These are phyloP conservation scores for Meiosimyza platycephala DNA, from an alignment of 2,888 invertebrate species.

Conservation along the genomic window DNA sequence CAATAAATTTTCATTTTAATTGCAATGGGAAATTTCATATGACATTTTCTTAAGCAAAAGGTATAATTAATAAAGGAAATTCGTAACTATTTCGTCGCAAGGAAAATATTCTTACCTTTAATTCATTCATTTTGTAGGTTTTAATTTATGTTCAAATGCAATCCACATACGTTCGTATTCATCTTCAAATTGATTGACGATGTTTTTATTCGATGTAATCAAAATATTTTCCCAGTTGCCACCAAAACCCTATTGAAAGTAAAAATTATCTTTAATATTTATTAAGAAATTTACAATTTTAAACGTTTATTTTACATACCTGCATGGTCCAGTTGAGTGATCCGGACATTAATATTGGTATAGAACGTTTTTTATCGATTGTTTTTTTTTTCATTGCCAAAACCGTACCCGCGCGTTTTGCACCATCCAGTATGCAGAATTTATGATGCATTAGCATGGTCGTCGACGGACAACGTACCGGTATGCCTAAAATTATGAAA, in stretches of 20 bases:
- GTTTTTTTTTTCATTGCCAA: constrained; percentile 37
- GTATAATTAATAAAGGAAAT: too few relatives aligned
- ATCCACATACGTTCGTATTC: constrained; percentile 64
- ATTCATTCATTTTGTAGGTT: background rate
- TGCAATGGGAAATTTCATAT: constrained; percentile 20
- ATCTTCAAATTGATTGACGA: constrained; percentile 49
- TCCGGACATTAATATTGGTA: constrained; percentile 52
- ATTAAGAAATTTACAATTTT: background rate
- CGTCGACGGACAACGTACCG: constrained; percentile 55
- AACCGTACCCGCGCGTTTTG: constrained; percentile 46
- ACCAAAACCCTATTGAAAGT: constrained; percentile 53
- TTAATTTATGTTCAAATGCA: constrained; percentile 45
- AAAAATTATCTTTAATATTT: background rate
- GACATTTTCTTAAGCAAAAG: background rate
- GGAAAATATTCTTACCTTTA: background rate
- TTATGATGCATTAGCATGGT: constrained; percentile 64
- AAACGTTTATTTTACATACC: constrained; percentile 37
- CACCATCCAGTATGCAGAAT: constrained; percentile 60
- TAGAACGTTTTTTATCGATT: constrained; percentile 35
- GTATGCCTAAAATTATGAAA: constrained; percentile 50
- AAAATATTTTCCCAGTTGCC: constrained; percentile 63
- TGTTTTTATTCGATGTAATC: constrained; percentile 52
- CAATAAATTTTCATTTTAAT: constrained; percentile 28
- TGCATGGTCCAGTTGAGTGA: constrained; percentile 62
- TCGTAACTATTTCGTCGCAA: background rate